Evolutionary conservation across 2,113 vertebrate genomes (phyloP).

Genomic region (Chloroceryle aenea): DNA sequence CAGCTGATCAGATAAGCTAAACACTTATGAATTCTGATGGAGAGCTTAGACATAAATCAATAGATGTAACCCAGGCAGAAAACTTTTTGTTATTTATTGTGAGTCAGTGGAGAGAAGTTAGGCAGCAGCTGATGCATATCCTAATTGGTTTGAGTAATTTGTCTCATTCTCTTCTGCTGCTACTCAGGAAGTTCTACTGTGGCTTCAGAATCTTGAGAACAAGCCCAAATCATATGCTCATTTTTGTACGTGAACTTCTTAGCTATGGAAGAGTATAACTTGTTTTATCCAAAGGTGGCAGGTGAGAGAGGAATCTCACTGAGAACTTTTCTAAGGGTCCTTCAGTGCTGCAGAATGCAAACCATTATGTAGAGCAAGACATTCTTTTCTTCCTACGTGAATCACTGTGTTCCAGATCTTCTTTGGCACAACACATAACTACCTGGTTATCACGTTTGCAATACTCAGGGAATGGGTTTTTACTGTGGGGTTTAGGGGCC

Average conservation of each 20-base stretch:
- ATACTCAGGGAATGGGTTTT: background rate
- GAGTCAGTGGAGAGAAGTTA: background rate
- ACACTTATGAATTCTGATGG: background rate
- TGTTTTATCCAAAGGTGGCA: background rate
- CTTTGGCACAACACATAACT: background rate
- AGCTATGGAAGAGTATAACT: background rate
- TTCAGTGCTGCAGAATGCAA: background rate
- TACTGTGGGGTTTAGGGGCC: background rate
- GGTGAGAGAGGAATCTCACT: background rate
- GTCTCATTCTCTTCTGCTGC: background rate
- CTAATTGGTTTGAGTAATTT: background rate
- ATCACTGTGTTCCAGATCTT: background rate
- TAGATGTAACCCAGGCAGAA: background rate
- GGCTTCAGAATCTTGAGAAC: background rate
- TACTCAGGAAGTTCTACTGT: background rate
- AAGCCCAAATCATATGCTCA: background rate
- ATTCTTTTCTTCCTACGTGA: background rate
- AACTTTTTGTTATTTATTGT: background rate
- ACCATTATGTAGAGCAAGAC: background rate
- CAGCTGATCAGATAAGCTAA: background rate
- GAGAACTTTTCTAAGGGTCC: background rate
- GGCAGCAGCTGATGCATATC: background rate
- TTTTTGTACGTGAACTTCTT: background rate
- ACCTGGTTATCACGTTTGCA: background rate
- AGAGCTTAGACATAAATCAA: background rate